Base-by-base conservation (phyloP, 2,113 vertebrate genomes). In the Octodon degus region DNA sequence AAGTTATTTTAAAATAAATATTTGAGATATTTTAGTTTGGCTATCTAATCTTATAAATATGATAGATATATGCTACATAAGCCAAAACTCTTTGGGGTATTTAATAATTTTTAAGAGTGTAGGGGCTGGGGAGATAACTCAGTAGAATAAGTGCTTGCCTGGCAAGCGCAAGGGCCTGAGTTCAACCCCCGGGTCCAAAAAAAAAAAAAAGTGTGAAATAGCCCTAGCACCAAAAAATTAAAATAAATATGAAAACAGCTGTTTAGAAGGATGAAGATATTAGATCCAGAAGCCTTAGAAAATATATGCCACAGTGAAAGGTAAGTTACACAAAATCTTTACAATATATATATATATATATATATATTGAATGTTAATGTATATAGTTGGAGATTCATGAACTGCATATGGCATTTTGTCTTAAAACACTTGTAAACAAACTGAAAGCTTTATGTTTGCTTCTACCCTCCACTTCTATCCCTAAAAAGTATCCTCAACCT, bases 281-380 rank as follows among this genome's bases (percentile, higher is more conserved):
- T 53, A 62, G 68, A 62, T 53, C 40, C 74, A n/a, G 63, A 60
- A 89, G 40, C 47, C 85, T 55, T 86, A 74, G 47, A 90, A 81
- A 85, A 14, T 63, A 83, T 16, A 47, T 86, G 40, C 30, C 32
- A 82, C 2, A 62, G 16, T 40, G 17, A 43, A 53, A 72, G 22
- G 19, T 80, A 93, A 91, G 47, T 40, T 77, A 55, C 34, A 77
- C 53, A 55, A 79, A 89, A 89, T 85, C 27, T 91, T 97, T 93
- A 96, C 89, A 93, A 58, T 60, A 12, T 27, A 65, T 68, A 12
- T 60, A 12, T 34, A 30, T 27, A 60, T 63, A 12, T 58, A 12
- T 27, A 65, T 68, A 12, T 58, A 12, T 34, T 93, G 68, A 85
- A 98, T 95, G 96, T 98, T 95, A 96, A 97, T 63, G 47, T 47